Conservation (phyloP, 2,797 vertebrate species). For the Ispidina lecontei region DNA sequence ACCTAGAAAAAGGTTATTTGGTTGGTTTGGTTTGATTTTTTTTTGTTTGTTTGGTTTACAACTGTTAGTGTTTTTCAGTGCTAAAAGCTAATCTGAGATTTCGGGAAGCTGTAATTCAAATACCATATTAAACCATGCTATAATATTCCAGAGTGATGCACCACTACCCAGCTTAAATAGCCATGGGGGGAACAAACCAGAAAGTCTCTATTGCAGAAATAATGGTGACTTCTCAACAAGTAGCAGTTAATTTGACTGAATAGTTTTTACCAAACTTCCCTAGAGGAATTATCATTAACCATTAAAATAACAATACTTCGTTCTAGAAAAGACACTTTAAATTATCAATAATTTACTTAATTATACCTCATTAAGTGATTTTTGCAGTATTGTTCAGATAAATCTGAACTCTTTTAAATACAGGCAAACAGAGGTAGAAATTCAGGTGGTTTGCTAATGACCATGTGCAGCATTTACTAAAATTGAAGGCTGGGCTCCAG, state of each 20-base stretch:
- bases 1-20: not conserved
- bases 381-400: not conserved
- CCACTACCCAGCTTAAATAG: not conserved
- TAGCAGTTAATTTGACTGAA: not conserved
- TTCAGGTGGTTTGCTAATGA: not conserved
- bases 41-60: not conserved
- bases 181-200: not conserved
- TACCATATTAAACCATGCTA: fast-evolving
- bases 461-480: not conserved
- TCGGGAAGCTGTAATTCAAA: not conserved
- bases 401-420: not conserved
- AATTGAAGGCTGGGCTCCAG: not conserved
- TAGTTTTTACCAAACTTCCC: not conserved
- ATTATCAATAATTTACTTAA: not conserved
- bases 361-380: not conserved
- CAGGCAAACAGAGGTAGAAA: not conserved
- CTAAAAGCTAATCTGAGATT: not conserved
- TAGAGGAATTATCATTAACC: not conserved
- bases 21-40: too few species aligned
- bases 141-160: not conserved
- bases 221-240: not conserved
- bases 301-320: not conserved
- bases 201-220: not conserved
- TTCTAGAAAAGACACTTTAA: not conserved
- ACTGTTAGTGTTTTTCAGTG: not conserved